Percentiles rank a stretch among this genome's conserved stretches.
Conservation (phyloP, 1,140 invertebrate species). For the Orussus abietinus region DNA sequence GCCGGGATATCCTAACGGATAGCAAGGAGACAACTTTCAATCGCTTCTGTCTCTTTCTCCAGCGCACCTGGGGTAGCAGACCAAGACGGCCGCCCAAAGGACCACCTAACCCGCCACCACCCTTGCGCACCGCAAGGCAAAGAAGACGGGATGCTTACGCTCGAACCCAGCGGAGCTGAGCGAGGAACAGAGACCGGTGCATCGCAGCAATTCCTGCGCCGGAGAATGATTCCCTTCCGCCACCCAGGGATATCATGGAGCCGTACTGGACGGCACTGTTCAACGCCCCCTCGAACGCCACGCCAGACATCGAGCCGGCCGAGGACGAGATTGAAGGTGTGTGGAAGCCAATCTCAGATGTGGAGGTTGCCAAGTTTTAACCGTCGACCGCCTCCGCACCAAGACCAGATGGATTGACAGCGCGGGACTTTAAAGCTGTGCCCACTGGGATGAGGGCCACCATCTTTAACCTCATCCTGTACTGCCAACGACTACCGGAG, state of each 20-base stretch:
- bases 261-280: slow-evolving; percentile 10
- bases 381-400: slow-evolving; percentile 1
- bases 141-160: too few relatives aligned
- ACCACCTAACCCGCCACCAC: too few relatives aligned
- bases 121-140: too few relatives aligned
- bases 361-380: not conserved
- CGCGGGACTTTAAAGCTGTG: not conserved
- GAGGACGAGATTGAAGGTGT: not conserved
- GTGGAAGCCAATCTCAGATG: not conserved
- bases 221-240: too few relatives aligned
- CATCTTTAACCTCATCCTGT: slow-evolving; percentile 16
- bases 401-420: slow-evolving; percentile 13
- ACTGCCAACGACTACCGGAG: not conserved
- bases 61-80: too few relatives aligned
- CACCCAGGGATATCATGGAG: not conserved
- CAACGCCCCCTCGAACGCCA: not conserved
- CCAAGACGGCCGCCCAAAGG: too few relatives aligned
- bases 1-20: too few relatives aligned
- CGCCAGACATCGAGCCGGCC: not conserved
- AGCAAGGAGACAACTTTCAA: too few relatives aligned
- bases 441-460: not conserved
- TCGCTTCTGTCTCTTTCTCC: too few relatives aligned
- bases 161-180: too few relatives aligned
- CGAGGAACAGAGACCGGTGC: too few relatives aligned
- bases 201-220: too few relatives aligned